Percentiles rank a stretch among this genome's conserved stretches.
These are phyloP conservation scores for Eptesicus fuscus DNA, from an alignment of 2,113 vertebrate species.

Conservation along the genomic window DNA sequence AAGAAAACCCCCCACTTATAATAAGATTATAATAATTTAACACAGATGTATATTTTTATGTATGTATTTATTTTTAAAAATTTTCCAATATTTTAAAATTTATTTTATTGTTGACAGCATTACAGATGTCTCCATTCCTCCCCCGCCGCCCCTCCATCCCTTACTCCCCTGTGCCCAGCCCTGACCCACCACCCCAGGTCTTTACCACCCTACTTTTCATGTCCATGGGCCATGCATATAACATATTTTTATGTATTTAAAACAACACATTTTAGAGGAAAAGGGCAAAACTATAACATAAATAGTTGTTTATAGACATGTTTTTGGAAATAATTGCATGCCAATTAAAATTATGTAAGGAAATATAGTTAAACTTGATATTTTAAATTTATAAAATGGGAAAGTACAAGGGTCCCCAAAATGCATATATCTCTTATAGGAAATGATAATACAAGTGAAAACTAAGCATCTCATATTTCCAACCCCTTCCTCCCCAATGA, in stretches of 20 bases:
- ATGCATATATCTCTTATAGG: not conserved
- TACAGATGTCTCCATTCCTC: too few relatives aligned
- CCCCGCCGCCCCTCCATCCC: too few relatives aligned
- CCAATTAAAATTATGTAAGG: not conserved
- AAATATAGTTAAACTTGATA: not conserved
- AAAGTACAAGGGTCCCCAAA: not conserved
- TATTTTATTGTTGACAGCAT: too few relatives aligned
- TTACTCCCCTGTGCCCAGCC: too few relatives aligned
- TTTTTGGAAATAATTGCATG: not conserved
- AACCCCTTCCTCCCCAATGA: not conserved
- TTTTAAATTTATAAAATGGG: conserved; percentile 25
- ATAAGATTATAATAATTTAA: conserved; percentile 7
- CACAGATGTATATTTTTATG: not conserved
- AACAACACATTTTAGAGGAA: not conserved
- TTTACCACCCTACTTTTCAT: too few relatives aligned
- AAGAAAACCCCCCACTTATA: not conserved
- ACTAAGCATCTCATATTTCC: not conserved
- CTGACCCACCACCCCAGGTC: too few relatives aligned
- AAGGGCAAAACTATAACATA: not conserved
- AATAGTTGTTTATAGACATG: not conserved
- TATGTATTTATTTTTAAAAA: not conserved
- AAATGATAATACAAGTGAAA: conserved; percentile 7
- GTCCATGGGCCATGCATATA: too few relatives aligned
- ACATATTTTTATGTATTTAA: not conserved
- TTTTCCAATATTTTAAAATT: too few relatives aligned